Conservation (phyloP, 2,888 invertebrate genomes). For the Microctonus aethiopoides region DNA sequence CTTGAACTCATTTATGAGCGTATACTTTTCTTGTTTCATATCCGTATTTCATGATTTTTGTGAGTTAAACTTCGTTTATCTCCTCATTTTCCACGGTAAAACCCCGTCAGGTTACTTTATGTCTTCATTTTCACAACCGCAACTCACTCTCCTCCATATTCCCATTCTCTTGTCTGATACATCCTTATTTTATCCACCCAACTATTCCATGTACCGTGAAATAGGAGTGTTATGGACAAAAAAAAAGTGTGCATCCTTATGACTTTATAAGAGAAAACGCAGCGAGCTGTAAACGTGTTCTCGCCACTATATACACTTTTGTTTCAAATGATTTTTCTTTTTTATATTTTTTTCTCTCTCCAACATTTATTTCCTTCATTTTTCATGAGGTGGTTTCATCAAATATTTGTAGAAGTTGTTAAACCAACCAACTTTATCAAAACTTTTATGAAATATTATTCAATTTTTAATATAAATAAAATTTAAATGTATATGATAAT, state of each 20-base stretch:
- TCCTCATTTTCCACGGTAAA: conserved; percentile 17
- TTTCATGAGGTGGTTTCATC: not conserved
- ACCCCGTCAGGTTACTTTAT: conserved; percentile 6
- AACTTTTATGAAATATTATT: not conserved
- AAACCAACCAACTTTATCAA: not conserved
- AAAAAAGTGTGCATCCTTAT: not conserved
- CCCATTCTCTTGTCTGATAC: conserved; percentile 13
- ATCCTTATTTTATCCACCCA: conserved; percentile 22
- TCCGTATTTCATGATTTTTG: not conserved
- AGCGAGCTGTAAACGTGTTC: conserved; percentile 5
- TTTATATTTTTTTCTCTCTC: conserved; percentile 8
- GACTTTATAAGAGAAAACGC: conserved; percentile 23
- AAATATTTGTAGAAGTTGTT: not conserved
- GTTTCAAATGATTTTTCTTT: conserved; percentile 10
- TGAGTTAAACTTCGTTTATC: conserved; percentile 17
- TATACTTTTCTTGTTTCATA: not conserved
- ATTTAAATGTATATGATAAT: not conserved
- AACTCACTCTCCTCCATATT: not conserved
- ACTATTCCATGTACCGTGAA: conserved; percentile 24
- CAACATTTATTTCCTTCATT: not conserved
- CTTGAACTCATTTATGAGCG: not conserved
- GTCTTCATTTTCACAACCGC: conserved; percentile 29
- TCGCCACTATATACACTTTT: not conserved
- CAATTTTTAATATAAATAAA: not conserved
- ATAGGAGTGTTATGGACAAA: conserved; percentile 34